These are phyloP conservation scores for Cynaeus angustus DNA, from an alignment of 2,888 invertebrate genomes.

Conservation along the genomic window DNA sequence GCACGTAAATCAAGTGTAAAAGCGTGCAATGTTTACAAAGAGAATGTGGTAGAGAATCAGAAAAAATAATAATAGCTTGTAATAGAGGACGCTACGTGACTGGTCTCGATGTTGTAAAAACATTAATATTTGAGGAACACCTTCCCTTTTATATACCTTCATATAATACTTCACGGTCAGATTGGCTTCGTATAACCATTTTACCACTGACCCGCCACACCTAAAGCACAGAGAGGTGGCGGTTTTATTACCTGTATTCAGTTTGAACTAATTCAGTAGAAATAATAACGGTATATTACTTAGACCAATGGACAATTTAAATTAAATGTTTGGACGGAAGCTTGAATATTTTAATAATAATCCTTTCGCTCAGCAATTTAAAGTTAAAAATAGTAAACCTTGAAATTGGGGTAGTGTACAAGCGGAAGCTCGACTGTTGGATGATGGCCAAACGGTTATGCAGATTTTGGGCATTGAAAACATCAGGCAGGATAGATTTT, in stretches of 20 bases:
- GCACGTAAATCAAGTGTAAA: slow-evolving; percentile 3
- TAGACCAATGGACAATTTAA: not conserved
- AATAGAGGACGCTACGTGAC: slow-evolving; percentile 6
- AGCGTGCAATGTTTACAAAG: slow-evolving; percentile 1
- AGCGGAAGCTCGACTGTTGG: too few species aligned
- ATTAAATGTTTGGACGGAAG: not conserved
- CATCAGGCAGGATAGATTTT: too few species aligned
- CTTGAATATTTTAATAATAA: too few species aligned
- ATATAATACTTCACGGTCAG: slow-evolving; percentile 25
- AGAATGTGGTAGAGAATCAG: slow-evolving; percentile 1
- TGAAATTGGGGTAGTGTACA: too few species aligned
- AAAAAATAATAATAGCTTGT: slow-evolving; percentile 14
- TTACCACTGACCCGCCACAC: slow-evolving; percentile 9
- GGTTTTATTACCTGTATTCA: not conserved
- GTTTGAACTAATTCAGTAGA: not conserved
- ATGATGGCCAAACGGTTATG: too few species aligned
- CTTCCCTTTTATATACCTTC: slow-evolving; percentile 23
- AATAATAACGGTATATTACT: not conserved
- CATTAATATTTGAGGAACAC: slow-evolving; percentile 24
- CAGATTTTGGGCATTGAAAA: too few species aligned
- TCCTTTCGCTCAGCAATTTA: too few species aligned
- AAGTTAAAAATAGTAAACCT: too few species aligned
- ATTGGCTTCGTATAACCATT: slow-evolving; percentile 10
- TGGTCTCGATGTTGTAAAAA: slow-evolving; percentile 20
- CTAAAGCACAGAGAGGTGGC: not conserved